A percentile compares a stretch with the other conserved stretches of the same genome.
phyloP scores from a whole-genome alignment of 1,140 invertebrate species.

The Micrasema minimum region DNA sequence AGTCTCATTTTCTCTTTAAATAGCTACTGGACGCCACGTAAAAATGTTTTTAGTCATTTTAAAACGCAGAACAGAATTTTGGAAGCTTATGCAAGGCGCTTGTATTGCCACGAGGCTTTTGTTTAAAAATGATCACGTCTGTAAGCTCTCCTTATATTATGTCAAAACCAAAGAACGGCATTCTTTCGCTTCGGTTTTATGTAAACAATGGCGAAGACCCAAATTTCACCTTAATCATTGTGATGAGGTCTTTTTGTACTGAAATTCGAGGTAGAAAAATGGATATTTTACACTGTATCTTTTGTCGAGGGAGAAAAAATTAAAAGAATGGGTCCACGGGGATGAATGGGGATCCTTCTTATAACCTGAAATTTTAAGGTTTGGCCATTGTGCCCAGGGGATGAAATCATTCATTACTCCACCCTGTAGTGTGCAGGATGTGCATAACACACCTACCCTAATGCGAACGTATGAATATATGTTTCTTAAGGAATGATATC shows the following conservation, averaged over 20 bases:
- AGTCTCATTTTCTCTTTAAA: too few relatives aligned
- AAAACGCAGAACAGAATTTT: neutral
- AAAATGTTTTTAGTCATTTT: too few relatives aligned
- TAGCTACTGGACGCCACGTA: too few relatives aligned
- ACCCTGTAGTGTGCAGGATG: neutral
- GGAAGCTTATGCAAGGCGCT: neutral
- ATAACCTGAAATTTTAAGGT: conserved; percentile 37
- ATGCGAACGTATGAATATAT: conserved; percentile 23
- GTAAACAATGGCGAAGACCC: conserved; percentile 49
- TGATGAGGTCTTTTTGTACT: conserved; percentile 50
- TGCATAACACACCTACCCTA: conserved; percentile 4
- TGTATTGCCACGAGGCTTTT: neutral
- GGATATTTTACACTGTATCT: conserved; percentile 52
- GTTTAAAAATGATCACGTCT: conserved; percentile 17
- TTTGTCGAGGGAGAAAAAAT: conserved; percentile 48
- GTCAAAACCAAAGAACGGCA: conserved; percentile 38
- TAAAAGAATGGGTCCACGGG: conserved; percentile 46
- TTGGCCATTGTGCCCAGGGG: conserved; percentile 40
- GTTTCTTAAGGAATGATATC: conserved; percentile 6
- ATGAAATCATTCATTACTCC: conserved; percentile 46
- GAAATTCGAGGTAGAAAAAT: conserved; percentile 50
- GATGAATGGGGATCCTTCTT: conserved; percentile 50
- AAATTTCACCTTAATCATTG: conserved; percentile 53
- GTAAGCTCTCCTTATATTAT: conserved; percentile 25
- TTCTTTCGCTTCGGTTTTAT: conserved; percentile 46